Conservation (phyloP, 2,888 invertebrate species). For the Cosmorhoe ocellata region DNA sequence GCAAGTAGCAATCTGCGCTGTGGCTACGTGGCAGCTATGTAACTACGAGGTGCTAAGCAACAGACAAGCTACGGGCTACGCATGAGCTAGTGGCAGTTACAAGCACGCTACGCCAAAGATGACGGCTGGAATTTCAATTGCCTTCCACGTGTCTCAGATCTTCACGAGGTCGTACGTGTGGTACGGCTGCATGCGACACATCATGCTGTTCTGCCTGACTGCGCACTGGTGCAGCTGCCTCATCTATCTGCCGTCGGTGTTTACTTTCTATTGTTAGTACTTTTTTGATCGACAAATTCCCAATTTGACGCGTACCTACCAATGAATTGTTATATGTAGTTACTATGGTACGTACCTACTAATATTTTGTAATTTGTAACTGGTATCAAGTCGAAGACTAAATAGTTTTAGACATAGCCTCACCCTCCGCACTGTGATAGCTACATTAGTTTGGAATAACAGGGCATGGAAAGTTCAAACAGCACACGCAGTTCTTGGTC, state of each 20-base stretch:
- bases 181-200: constrained; percentile 41
- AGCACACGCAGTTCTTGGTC: constrained; percentile 42
- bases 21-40: not conserved
- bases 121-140: too few relatives aligned
- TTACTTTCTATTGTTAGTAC: constrained; percentile 53
- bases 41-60: not conserved
- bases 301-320: too few relatives aligned
- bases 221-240: constrained; percentile 55
- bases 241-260: constrained; percentile 45
- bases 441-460: not conserved
- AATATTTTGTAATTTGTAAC: too few relatives aligned
- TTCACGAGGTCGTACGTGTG: constrained; percentile 48
- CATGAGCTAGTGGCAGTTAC: not conserved
- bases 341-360: too few relatives aligned
- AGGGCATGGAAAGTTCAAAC: constrained; percentile 40
- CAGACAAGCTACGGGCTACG: not conserved
- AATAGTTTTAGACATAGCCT: too few relatives aligned
- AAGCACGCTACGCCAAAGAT: not conserved
- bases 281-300: not conserved
- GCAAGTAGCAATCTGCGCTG: too few relatives aligned
- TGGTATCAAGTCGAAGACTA: too few relatives aligned
- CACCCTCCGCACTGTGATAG: too few relatives aligned
- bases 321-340: too few relatives aligned
- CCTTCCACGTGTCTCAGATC: constrained; percentile 35
- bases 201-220: constrained; percentile 42